Evolutionary conservation across 30 jellyfish, hydroid and myxozoan genomes (phyloP), one percentile per base, ranked within the genome.

Genomic region (Aurelia coerulea): DNA sequence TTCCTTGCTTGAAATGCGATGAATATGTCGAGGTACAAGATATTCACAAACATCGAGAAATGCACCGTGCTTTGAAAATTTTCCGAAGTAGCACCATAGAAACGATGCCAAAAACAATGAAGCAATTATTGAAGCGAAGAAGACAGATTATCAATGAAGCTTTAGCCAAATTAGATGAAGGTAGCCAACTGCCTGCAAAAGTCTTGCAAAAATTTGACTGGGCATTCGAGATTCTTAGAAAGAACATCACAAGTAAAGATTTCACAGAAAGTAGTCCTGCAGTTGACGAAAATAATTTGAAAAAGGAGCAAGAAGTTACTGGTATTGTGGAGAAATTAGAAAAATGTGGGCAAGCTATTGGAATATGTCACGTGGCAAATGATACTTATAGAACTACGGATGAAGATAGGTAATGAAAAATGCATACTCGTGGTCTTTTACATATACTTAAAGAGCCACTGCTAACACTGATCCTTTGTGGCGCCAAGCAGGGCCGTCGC

Each of bases 281-380:
- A 34, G 29, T 16, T 59, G n/a, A 34, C 3, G 31, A 31, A n/a
- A 9, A 15, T 0, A 14, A 56, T 16, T 16, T 18, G 51, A 19
- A 23, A 29, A 49, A n/a, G 49, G 42, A 12, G 64, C 15, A 32
- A 62, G 15, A 14, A 0, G 53, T 32, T 51, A 62, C 81, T 0
- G 90, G 88, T 2, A 23, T 1, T 16, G 41, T 80, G 1, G 78
- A 54, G 39, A 67, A 32, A 65, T 74, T 87, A 2, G 54, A 56
- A 42, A 65, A 39, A 60, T 65, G 71, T 87, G 96, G 96, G 52
- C 90, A 73, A 46, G 73, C 96, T 34, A 67, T 87, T 76, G 96
- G 96, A 7, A 62, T 87, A 19, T 76, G 90, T 83, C 96, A 87
- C 4, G 19, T 41, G 29, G 68, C 39, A 12, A 87, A 87, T 76